Conservation (phyloP, 2,797 vertebrate species). For the Pseudochromis fuscus region DNA sequence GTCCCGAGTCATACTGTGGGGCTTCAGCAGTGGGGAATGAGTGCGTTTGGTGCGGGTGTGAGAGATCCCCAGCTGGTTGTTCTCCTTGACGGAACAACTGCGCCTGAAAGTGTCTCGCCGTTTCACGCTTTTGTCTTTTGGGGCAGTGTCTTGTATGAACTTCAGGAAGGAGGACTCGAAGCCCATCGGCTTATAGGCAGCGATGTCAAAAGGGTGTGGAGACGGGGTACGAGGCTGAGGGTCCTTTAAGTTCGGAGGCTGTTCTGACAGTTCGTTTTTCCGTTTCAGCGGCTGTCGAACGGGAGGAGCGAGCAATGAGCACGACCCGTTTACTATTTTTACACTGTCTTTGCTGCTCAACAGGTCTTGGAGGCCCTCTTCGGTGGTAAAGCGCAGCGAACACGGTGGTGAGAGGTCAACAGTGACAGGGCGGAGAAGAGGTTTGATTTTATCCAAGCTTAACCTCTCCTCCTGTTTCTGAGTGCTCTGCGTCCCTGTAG, state of each 20-base stretch:
- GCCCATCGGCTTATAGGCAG: constrained; percentile 93
- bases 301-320: constrained; percentile 61
- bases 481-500: constrained; percentile 33
- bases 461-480: constrained; percentile 70
- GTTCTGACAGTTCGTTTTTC: constrained; percentile 88
- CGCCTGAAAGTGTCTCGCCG: constrained; percentile 82
- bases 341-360: constrained; percentile 71
- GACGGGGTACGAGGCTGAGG: constrained; percentile 56
- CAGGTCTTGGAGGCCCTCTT: constrained; percentile 71
- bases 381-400: constrained; percentile 76
- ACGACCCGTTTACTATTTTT: constrained; percentile 76
- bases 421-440: constrained; percentile 79
- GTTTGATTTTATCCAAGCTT: constrained; percentile 75
- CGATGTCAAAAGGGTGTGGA: constrained; percentile 88
- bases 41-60: constrained; percentile 84
- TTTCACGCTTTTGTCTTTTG: constrained; percentile 85
- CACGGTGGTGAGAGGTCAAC: constrained; percentile 85
- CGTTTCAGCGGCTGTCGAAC: constrained; percentile 86
- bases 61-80: constrained; percentile 83
- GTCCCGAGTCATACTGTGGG: constrained; percentile 84
- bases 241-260: constrained; percentile 78
- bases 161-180: constrained; percentile 97
- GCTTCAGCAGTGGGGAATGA: constrained; percentile 85
- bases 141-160: constrained; percentile 92
- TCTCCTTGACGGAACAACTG: constrained; percentile 87